These are phyloP conservation scores for Melanargia galathea DNA, from an alignment of 2,888 invertebrate genomes.

Conservation along the genomic window DNA sequence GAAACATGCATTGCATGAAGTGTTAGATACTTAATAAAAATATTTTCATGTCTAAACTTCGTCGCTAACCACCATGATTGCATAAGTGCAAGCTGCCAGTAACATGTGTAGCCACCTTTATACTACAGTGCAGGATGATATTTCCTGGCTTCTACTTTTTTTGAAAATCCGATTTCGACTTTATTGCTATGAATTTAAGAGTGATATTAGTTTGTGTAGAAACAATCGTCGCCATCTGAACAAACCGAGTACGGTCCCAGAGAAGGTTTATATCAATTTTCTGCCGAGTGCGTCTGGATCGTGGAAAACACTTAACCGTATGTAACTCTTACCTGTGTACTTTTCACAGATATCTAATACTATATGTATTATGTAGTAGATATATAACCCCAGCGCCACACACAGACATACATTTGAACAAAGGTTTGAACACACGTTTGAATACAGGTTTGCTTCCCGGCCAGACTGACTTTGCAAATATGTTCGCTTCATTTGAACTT, in stretches of 20 bases:
- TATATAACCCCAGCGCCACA: no score
- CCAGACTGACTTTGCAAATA: no score
- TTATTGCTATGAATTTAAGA: conserved; percentile 45
- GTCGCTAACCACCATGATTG: no score
- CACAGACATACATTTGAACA: no score
- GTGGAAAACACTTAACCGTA: conserved; percentile 70
- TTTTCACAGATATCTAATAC: conserved; percentile 45
- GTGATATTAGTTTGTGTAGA: conserved; percentile 46
- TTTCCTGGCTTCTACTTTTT: conserved; percentile 60
- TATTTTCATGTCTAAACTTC: no score
- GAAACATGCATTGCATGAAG: no score
- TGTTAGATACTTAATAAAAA: no score
- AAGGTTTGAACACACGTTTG: no score
- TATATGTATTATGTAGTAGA: no score
- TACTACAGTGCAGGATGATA: conserved; percentile 64
- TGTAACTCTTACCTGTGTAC: conserved; percentile 53
- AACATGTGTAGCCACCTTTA: conserved; percentile 63
- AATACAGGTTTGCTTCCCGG: no score
- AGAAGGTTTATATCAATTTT: conserved; percentile 81
- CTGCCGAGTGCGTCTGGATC: conserved; percentile 75
- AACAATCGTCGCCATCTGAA: conserved; percentile 68
- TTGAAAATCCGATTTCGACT: conserved; percentile 47
- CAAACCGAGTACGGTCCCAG: conserved; percentile 66
- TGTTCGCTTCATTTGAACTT: no score
- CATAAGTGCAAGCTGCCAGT: conserved; percentile 50